Evolutionary conservation across 2,113 vertebrate genomes (phyloP), one percentile per base, ranked within the genome.

Genomic region (Sander vitreus): DNA sequence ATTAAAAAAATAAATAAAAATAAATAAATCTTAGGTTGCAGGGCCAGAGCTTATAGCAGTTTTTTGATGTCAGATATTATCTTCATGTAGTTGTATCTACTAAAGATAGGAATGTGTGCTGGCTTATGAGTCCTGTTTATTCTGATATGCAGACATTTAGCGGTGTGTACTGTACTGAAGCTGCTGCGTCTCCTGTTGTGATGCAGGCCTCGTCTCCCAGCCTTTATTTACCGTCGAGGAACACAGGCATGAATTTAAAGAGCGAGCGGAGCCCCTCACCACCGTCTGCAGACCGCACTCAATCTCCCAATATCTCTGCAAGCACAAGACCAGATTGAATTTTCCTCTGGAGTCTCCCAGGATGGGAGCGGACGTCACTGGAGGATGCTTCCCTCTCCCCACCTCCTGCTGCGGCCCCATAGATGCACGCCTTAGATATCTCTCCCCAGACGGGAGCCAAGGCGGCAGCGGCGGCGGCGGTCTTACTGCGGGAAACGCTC

Each of bases 311-410:
- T 91, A 93, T 93, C 91, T 92, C 73, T 84, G 50, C 53, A 71
- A 87, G 90, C 89, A 77, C 85, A 88, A 64, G 96, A 88, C 76
- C 88, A 88, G 91, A 93, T 92, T 93, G 88, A 92, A 90, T 94
- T 93, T 91, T 91, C 58, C 80, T 88, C 67, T 9, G 5, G 86
- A 90, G 85, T 92, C 90, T 93, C 91, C 30, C 74, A 91, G 90
- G 91, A 93, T 86, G 85, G 78, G 77, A 85, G 70, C 53, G 45
- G 81, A 80, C 72, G 55, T 87, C 87, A 89, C 69, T 47, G 57
- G 85, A 84, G 91, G 74, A 88, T 84, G 73, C 80, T 80, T 80
- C 87, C 85, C 62, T 51, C 50, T 59, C 79, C 65, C 1, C 19
- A 55, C 65, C 75, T 85, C 78, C 75, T 78, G 70, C 82, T 73